Evolutionary conservation across 2,113 vertebrate genomes (phyloP).

Genomic region (Nestor notabilis): DNA sequence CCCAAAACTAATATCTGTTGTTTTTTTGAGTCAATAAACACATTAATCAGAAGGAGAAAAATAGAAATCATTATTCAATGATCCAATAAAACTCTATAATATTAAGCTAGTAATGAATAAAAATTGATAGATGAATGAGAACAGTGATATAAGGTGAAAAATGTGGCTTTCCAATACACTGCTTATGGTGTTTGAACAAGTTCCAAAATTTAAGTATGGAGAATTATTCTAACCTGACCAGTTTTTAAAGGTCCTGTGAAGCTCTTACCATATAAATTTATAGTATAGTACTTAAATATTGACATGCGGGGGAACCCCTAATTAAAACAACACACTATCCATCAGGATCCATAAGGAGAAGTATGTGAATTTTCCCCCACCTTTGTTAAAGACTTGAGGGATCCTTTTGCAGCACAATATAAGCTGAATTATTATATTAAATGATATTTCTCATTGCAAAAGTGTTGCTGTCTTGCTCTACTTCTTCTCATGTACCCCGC

Average conservation of each 20-base stretch:
- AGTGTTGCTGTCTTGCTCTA: neutral
- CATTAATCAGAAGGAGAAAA: conserved; percentile 43
- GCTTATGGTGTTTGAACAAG: neutral
- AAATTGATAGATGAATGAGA: conserved; percentile 32
- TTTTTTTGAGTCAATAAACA: conserved; percentile 33
- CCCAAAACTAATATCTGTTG: conserved; percentile 19
- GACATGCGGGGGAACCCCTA: neutral
- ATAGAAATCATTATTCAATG: conserved; percentile 44
- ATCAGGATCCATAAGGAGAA: neutral
- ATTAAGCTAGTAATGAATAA: conserved; percentile 22
- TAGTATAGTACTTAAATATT: neutral
- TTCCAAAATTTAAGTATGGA: conserved; percentile 13
- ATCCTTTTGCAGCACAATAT: neutral
- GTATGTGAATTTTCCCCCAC: neutral
- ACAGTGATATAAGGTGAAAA: conserved; percentile 1
- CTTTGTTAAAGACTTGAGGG: neutral
- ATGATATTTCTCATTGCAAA: neutral
- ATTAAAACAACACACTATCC: fast-evolving
- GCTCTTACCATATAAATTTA: neutral
- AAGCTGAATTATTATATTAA: neutral
- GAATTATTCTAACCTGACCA: neutral
- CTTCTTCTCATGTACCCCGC: neutral
- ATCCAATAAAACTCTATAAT: conserved; percentile 20
- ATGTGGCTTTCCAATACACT: neutral
- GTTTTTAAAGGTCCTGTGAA: neutral